Conservation (phyloP, 2,888 invertebrate species). For the Lithophane semibrunnea region DNA sequence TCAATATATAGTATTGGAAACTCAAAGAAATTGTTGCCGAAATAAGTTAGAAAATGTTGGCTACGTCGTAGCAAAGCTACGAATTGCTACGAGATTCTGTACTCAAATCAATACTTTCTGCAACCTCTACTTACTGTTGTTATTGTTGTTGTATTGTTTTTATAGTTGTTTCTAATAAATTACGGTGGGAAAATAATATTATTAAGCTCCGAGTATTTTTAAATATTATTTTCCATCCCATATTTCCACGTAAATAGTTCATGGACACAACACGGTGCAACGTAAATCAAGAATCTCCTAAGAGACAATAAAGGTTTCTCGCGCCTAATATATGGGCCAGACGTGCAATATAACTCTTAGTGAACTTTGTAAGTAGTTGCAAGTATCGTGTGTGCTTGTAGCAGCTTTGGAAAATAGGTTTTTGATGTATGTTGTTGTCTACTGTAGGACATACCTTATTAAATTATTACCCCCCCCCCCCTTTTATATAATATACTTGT, state of each 20-base stretch:
- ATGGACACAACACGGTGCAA: constrained; percentile 10
- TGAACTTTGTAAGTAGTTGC: constrained; percentile 25
- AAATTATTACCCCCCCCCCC: not conserved
- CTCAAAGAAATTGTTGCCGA: not conserved
- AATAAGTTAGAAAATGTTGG: not conserved
- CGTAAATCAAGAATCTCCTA: constrained; percentile 35
- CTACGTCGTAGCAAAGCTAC: constrained; percentile 8
- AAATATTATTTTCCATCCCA: too few relatives aligned
- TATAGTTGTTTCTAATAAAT: not conserved
- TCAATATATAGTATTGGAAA: not conserved
- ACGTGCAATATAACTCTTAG: constrained; percentile 41
- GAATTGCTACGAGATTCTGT: constrained; percentile 5
- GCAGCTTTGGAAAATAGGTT: constrained; percentile 6
- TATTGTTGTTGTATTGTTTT: too few relatives aligned
- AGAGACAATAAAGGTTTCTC: constrained; percentile 28
- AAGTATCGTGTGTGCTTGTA: not conserved
- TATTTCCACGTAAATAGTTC: not conserved
- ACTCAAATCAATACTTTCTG: not conserved
- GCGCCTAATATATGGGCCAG: constrained; percentile 22
- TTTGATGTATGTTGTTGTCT: not conserved
- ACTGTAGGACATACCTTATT: too few relatives aligned
- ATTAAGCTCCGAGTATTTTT: not conserved
- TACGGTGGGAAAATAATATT: not conserved
- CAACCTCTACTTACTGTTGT: not conserved
- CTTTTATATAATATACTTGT: too few relatives aligned